Evolutionary conservation across 2,113 vertebrate species (phyloP).

Genomic region (Mastomys natalensis): DNA sequence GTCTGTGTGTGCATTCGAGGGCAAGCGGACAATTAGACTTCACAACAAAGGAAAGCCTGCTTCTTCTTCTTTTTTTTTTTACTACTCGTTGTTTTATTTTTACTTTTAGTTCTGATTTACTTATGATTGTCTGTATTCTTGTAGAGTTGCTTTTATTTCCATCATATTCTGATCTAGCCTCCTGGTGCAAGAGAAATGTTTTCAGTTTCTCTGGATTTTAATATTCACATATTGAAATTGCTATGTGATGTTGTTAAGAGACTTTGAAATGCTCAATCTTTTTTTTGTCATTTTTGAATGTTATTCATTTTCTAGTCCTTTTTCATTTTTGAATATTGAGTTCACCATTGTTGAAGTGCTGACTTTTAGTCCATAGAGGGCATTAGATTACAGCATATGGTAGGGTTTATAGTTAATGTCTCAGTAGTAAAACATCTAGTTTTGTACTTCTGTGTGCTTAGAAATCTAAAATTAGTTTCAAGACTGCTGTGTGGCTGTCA

Average conservation of each 20-base stretch:
- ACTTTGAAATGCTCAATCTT: neutral
- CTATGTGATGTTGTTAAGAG: constrained; percentile 28
- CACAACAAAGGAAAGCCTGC: too few relatives aligned
- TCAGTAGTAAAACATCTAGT: constrained; percentile 26
- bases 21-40: too few relatives aligned
- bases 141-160: too few relatives aligned
- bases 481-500: neutral
- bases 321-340: constrained; percentile 44
- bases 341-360: constrained; percentile 70
- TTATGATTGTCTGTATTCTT: too few relatives aligned
- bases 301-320: constrained; percentile 48
- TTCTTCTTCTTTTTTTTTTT: too few relatives aligned
- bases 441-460: constrained; percentile 16
- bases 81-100: too few relatives aligned
- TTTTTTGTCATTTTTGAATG: constrained; percentile 23
- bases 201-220: constrained; percentile 32
- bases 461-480: constrained; percentile 44
- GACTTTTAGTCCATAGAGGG: constrained; percentile 77
- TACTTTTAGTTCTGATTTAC: too few relatives aligned
- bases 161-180: too few relatives aligned
- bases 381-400: constrained; percentile 66
- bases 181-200: neutral
- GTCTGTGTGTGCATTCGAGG: fast-evolving
- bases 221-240: neutral
- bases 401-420: constrained; percentile 5